Evolutionary conservation across 2,797 vertebrate species (phyloP).

Genomic region (Eulemur coronatus): DNA sequence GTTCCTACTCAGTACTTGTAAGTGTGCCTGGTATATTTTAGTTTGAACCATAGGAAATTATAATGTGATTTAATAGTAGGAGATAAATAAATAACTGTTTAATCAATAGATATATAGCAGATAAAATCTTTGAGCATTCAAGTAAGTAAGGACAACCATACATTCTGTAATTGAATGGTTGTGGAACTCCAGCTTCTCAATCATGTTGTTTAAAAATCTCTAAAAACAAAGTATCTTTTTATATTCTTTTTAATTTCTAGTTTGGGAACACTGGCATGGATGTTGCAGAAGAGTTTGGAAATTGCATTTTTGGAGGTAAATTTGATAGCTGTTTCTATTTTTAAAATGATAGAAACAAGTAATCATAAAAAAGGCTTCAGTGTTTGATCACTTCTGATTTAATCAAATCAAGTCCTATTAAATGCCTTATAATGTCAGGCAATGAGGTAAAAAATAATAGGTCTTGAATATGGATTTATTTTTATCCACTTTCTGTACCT

Average conservation of each 20-base stretch:
- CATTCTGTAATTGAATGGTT: slow-evolving; percentile 75
- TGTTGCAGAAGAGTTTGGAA: slow-evolving; percentile 77
- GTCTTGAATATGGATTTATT: slow-evolving; percentile 31
- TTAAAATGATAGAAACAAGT: slow-evolving; percentile 74
- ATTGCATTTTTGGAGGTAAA: slow-evolving; percentile 76
- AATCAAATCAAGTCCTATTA: slow-evolving; percentile 46
- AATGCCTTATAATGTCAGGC: slow-evolving; percentile 51
- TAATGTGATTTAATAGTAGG: no score
- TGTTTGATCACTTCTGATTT: slow-evolving; percentile 46
- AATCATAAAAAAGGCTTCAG: slow-evolving; percentile 66
- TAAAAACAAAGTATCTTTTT: background rate
- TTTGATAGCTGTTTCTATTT: slow-evolving; percentile 72
- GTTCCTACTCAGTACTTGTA: background rate
- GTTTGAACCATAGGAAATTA: background rate
- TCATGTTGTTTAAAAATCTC: slow-evolving; percentile 38
- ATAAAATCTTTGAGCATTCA: slow-evolving; percentile 53
- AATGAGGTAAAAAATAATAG: slow-evolving; percentile 67
- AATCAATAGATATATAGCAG: slow-evolving; percentile 33
- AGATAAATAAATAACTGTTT: background rate
- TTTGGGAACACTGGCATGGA: slow-evolving; percentile 76
- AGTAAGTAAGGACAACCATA: slow-evolving; percentile 76
- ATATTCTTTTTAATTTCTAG: slow-evolving; percentile 65
- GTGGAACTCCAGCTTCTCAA: slow-evolving; percentile 71
- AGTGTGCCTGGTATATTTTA: background rate
- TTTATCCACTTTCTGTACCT: background rate